Percentiles rank a stretch among this genome's conserved stretches.
Evolutionary conservation across 2,888 invertebrate species (phyloP).

Genomic region (Pristionchus fissidentatus): DNA sequence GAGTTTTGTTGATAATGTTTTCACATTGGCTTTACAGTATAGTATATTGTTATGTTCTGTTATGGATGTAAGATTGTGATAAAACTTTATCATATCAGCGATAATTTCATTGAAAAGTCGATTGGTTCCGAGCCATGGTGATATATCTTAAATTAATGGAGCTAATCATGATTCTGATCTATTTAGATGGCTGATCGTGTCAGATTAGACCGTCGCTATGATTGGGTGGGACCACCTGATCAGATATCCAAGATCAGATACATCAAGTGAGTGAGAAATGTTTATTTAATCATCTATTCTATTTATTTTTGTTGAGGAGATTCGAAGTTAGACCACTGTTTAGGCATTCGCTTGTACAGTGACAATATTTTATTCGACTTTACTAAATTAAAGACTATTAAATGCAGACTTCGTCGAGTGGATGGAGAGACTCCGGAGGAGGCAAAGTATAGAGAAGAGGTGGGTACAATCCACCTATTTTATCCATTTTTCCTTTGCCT

Average conservation of each 20-base stretch:
- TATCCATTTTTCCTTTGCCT: too few species aligned
- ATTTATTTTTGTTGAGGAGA: background rate
- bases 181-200: constrained; percentile 52
- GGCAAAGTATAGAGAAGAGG: constrained; percentile 61
- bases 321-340: too few species aligned
- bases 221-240: constrained; percentile 74
- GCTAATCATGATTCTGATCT: background rate
- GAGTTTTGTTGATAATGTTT: constrained; percentile 9
- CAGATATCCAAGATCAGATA: constrained; percentile 67
- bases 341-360: too few species aligned
- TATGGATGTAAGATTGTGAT: background rate
- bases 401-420: constrained; percentile 64
- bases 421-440: constrained; percentile 68
- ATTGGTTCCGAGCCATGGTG: background rate
- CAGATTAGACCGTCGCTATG: constrained; percentile 69
- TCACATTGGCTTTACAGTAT: background rate
- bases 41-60: constrained; percentile 5
- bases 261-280: constrained; percentile 58
- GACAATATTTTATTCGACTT: too few species aligned
- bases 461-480: too few species aligned
- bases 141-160: background rate
- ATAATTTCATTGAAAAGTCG: background rate
- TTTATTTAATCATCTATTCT: background rate
- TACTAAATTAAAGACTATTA: constrained; percentile 11
- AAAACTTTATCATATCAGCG: background rate